Base-by-base conservation (phyloP, 92 coral and sea anemone genomes). In the Phenganax stokvisi region DNA sequence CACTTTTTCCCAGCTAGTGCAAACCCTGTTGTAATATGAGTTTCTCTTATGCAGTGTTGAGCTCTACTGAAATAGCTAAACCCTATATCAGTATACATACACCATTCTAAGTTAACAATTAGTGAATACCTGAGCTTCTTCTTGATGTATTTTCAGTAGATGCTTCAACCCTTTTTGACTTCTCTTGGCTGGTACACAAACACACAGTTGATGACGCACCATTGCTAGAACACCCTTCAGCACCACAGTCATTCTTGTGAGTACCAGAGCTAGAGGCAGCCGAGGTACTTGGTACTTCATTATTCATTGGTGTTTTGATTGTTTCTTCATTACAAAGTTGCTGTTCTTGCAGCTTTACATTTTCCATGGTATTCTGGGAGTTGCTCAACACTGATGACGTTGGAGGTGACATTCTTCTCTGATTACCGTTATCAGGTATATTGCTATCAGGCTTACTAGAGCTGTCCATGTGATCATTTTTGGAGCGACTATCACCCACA, bases 201-300 rank as follows among this genome's bases (percentile, higher is more conserved):
- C 80, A 75, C 63, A 54, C 77, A 51, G 62, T 75, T 57, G 80
- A 75, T 75, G 63, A 10, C 12, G 80, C 52, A 59, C 64, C 63
- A 56, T 57, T 75, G 51, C 63, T 59, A 75, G 64, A 75, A 37
- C 66, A 53, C 25, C 54, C 77, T 73, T 53, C 52, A 7, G 64
- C 80, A 55, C 63, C 64, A 59, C 53, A 56, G 56, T 75, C 63
- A 75, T 56, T 16, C 13, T 75, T 12, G 63, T 30, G 51, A 30
- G 8, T 59, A 15, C 57, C 52, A 75, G 16, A 5, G 53, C 47
- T 75, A 13, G 62, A 13, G 8, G 17, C 63, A 8, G 64, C 66
- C 0, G 63, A 55, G 9, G 51, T 59, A 55, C 52, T 56, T 56
- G 51, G 64, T 6, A 3, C 66, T 57, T 75, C 64, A 28, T 17